phyloP scores from a whole-genome alignment of 2,888 invertebrate species.

The Drosophila fulvimacula region DNA sequence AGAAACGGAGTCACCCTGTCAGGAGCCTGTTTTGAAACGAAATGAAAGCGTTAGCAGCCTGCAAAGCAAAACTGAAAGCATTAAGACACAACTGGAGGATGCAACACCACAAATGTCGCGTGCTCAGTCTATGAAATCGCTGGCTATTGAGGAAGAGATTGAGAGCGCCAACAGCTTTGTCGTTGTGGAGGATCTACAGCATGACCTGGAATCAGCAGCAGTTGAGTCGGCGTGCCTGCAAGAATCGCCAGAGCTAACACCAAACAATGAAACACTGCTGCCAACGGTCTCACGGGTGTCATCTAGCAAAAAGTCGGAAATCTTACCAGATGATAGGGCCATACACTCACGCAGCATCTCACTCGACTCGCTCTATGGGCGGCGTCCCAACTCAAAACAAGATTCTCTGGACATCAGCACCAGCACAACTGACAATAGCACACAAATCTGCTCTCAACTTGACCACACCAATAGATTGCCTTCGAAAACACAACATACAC shows the following conservation, averaged over 20 bases:
- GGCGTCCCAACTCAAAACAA: constrained; percentile 58
- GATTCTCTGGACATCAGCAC: constrained; percentile 63
- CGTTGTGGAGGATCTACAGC: constrained; percentile 59
- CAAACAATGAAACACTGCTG: constrained; percentile 8
- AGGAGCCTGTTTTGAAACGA: constrained; percentile 49
- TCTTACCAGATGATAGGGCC: constrained; percentile 27
- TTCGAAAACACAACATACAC: constrained; percentile 61
- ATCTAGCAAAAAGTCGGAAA: constrained; percentile 19
- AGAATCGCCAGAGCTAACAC: constrained; percentile 5
- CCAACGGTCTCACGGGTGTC: constrained; percentile 1
- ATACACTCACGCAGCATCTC: constrained; percentile 62
- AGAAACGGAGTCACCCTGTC: constrained; percentile 31
- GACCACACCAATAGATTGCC: constrained; percentile 26
- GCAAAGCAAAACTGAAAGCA: constrained; percentile 79
- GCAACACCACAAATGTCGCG: constrained; percentile 75
- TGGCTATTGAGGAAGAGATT: constrained; percentile 84
- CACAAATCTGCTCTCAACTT: constrained; percentile 69
- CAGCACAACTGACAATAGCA: constrained; percentile 79
- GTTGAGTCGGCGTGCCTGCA: constrained; percentile 1
- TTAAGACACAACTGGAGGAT: constrained; percentile 74
- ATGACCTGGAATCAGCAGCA: constrained; percentile 42
- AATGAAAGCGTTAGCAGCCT: constrained; percentile 73
- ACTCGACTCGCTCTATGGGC: constrained; percentile 79
- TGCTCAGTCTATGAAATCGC: constrained; percentile 85
- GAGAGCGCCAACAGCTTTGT: constrained; percentile 79